These are phyloP conservation scores for Acestrorhynchus altus DNA, from an alignment of 2,797 vertebrate genomes.

Conservation along the genomic window DNA sequence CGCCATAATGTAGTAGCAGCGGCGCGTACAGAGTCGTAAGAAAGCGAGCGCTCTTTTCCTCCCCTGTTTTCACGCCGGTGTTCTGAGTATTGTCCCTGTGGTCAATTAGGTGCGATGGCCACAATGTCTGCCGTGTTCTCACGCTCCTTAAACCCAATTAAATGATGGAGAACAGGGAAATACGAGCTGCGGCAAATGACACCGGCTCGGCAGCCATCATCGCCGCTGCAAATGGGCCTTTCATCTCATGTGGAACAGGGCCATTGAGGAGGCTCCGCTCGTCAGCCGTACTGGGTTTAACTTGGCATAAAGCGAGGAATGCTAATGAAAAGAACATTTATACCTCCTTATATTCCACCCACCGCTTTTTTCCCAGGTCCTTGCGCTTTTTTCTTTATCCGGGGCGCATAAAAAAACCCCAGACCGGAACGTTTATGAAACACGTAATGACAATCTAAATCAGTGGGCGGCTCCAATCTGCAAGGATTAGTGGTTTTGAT, in stretches of 20 bases:
- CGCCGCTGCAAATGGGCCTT: constrained; percentile 76
- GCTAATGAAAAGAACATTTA: constrained; percentile 79
- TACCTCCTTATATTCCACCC: constrained; percentile 64
- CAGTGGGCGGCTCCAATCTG: constrained; percentile 79
- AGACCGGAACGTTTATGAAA: constrained; percentile 81
- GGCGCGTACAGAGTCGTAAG: constrained; percentile 31
- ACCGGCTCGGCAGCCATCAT: constrained; percentile 57
- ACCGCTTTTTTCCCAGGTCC: constrained; percentile 61
- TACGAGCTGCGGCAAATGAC: constrained; percentile 69
- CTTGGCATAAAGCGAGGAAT: constrained; percentile 69
- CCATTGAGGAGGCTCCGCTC: constrained; percentile 68
- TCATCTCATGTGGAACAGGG: constrained; percentile 78
- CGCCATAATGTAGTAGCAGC: constrained; percentile 12
- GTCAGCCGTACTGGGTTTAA: constrained; percentile 68
- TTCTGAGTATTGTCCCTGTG: constrained; percentile 66
- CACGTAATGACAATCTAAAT: constrained; percentile 82
- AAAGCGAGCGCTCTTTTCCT: constrained; percentile 43
- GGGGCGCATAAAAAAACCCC: constrained; percentile 70
- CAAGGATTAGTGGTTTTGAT: constrained; percentile 79
- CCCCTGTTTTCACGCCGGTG: constrained; percentile 65
- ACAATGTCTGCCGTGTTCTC: constrained; percentile 70
- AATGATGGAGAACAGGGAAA: constrained; percentile 67
- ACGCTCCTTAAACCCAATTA: constrained; percentile 74
- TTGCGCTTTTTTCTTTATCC: constrained; percentile 52
- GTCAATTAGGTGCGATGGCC: constrained; percentile 78